phyloP scores from a whole-genome alignment of 2,797 vertebrate genomes.

The Galagoides demidoff region DNA sequence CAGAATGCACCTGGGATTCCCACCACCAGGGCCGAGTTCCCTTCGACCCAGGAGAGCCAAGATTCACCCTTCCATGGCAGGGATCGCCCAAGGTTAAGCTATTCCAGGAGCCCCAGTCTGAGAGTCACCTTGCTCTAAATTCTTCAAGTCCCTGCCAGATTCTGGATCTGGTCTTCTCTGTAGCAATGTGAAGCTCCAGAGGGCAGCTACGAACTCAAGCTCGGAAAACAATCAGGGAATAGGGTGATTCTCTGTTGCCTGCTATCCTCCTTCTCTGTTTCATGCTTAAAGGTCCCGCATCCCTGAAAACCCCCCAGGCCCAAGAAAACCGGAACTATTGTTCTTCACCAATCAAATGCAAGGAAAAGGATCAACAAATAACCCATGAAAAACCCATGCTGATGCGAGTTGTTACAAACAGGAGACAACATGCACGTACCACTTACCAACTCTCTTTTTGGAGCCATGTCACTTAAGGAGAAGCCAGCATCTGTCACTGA shows the following conservation, averaged over 20 bases:
- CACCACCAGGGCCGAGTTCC: neutral
- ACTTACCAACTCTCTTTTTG: neutral
- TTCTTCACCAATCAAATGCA: too few relatives aligned
- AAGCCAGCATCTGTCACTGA: neutral
- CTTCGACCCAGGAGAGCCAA: neutral
- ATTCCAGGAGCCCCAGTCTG: neutral
- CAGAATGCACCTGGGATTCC: neutral
- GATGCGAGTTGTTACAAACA: neutral
- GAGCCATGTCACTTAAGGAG: neutral
- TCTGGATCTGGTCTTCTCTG: neutral
- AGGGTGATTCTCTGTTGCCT: neutral
- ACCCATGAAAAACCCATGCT: too few relatives aligned
- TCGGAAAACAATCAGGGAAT: neutral
- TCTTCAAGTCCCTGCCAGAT: neutral
- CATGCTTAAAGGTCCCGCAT: neutral
- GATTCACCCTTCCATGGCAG: neutral
- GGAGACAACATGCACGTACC: neutral
- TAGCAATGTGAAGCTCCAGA: neutral
- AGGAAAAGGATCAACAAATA: neutral
- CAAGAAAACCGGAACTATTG: neutral
- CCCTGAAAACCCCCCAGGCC: neutral
- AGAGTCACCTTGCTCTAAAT: neutral
- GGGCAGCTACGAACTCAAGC: neutral
- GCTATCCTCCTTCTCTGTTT: neutral
- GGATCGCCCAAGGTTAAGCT: neutral